Conservation (phyloP, 2,888 invertebrate genomes). For the Isotomurus palustris region DNA sequence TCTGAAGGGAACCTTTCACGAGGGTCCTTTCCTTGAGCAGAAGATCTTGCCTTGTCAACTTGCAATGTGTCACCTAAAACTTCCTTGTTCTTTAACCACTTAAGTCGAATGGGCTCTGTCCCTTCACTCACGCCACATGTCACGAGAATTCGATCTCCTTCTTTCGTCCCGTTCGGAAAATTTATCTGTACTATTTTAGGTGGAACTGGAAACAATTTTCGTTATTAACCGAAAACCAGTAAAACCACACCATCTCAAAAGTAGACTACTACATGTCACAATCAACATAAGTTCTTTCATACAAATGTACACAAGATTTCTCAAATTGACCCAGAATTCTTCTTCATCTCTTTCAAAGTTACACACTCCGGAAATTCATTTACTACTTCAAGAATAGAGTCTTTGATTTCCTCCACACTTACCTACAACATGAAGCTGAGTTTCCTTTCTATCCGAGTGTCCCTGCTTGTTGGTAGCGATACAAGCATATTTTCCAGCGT, state of each 20-base stretch:
- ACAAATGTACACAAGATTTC: too few species aligned
- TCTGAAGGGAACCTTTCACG: not conserved
- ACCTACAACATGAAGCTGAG: constrained; percentile 47
- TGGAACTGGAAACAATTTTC: constrained; percentile 51
- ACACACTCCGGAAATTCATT: not conserved
- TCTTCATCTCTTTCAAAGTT: too few species aligned
- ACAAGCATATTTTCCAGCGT: constrained; percentile 52
- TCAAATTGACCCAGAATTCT: too few species aligned
- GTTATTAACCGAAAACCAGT: too few species aligned
- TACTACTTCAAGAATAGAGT: not conserved
- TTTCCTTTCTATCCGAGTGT: constrained; percentile 43
- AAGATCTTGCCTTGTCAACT: too few species aligned
- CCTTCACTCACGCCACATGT: constrained; percentile 56
- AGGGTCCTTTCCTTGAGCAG: not conserved
- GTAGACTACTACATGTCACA: too few species aligned
- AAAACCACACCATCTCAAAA: too few species aligned
- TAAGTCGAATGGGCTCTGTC: constrained; percentile 56
- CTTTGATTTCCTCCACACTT: constrained; percentile 15
- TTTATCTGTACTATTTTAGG: constrained; percentile 56
- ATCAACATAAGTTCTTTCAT: too few species aligned
- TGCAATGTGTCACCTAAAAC: constrained; percentile 7
- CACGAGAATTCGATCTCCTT: constrained; percentile 53
- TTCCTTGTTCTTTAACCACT: constrained; percentile 54
- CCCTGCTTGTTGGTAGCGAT: constrained; percentile 50
- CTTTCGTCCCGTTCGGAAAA: constrained; percentile 53